Evolutionary conservation across 2,113 vertebrate genomes (phyloP), one percentile per base, ranked within the genome.

Genomic region (Tretioscincus oriximinensis): DNA sequence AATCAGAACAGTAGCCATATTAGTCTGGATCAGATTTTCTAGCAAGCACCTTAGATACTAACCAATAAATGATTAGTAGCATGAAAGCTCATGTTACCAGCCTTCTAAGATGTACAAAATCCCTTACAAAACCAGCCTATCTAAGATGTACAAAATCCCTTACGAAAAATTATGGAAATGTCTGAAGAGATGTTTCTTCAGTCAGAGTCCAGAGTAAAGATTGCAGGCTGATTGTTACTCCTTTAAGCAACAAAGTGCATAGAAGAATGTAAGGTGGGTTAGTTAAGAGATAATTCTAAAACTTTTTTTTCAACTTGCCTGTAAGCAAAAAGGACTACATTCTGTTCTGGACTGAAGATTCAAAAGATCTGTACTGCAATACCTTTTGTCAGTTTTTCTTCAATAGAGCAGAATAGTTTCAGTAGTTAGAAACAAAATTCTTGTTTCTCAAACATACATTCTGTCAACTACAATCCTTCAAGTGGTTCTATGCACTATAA

Each of bases 341-440:
- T 58, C 61, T 67, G 77, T 31, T 20, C 41, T 79, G 77, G 8
- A 70, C 67, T 67, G 70, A 61, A 79, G 67, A 31, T 60, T 70
- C 51, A 45, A 35, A 66, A 41, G 66, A 51, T 70, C 66, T 47
- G 12, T 71, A 63, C 31, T 41, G 24, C 28, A 22, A 63, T 24
- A 10, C 54, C 58, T 79, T 61, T 21, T 14, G 47, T n/a, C 68
- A 61, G 16, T 63, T 49, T 77, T 66, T 45, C 54, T 61, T 69
- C 31, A 70, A 24, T 7, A 28, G 47, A 26, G 5, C 54, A 70
- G 66, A 29, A 22, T 69, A 9, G 12, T 70, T 29, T 81, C 65
- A 18, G 20, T 45, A 60, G 54, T 4, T 28, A 35, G 31, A 81
- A 31, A 11, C 65, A 18, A 51, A 76, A 11, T 22, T 14, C 65